phyloP scores from a whole-genome alignment of 2,113 vertebrate genomes.

The Notechis scutatus region DNA sequence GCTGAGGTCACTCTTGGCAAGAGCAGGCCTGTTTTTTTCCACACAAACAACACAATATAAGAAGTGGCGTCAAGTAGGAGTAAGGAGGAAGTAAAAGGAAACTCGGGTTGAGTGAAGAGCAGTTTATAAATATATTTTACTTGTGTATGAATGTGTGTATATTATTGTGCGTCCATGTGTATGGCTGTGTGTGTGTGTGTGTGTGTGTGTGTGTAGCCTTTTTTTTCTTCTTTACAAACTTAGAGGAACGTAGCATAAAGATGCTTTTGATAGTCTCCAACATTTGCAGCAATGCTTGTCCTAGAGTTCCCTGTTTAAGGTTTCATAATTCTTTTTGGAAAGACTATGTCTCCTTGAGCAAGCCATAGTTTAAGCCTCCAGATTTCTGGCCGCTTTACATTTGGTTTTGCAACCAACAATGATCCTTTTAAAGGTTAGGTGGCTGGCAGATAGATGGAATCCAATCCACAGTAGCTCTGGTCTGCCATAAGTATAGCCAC shows the following conservation, averaged over 20 bases:
- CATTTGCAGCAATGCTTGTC: background rate
- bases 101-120: slow-evolving; percentile 5
- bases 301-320: slow-evolving; percentile 30
- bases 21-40: slow-evolving; percentile 42
- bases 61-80: slow-evolving; percentile 42
- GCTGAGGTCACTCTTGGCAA: slow-evolving; percentile 80
- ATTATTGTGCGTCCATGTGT: background rate
- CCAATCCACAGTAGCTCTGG: background rate
- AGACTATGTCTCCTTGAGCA: slow-evolving; percentile 29
- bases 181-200: background rate
- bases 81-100: slow-evolving; percentile 38
- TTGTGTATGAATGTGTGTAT: slow-evolving; percentile 31
- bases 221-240: slow-evolving; percentile 54
- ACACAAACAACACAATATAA: slow-evolving; percentile 66
- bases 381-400: slow-evolving; percentile 10
- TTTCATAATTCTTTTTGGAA: slow-evolving; percentile 59
- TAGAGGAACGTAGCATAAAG: slow-evolving; percentile 49
- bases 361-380: slow-evolving; percentile 28
- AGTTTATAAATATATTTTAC: slow-evolving; percentile 40
- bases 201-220: background rate
- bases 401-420: background rate
- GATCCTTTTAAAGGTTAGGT: background rate
- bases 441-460: background rate
- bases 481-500: background rate
- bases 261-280: slow-evolving; percentile 46